Evolutionary conservation across 2,888 invertebrate species (phyloP).

Genomic region (Apantesis nais): DNA sequence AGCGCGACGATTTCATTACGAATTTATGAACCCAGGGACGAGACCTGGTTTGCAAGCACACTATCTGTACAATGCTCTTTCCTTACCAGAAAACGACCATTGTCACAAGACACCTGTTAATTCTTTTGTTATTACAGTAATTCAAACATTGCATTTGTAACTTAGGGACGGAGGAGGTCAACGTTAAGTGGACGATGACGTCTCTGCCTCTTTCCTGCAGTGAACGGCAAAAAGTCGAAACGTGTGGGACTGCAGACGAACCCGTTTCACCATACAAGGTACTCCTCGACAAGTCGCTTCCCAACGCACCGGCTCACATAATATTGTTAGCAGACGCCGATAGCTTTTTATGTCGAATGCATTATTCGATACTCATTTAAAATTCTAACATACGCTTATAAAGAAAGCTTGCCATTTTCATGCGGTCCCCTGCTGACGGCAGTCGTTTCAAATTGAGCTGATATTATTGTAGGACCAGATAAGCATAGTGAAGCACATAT

Average conservation of each 20-base stretch:
- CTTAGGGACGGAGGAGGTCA: slow-evolving; percentile 61
- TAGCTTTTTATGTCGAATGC: slow-evolving; percentile 85
- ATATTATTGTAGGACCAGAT: slow-evolving; percentile 32
- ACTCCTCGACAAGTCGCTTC: slow-evolving; percentile 78
- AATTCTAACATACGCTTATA: slow-evolving; percentile 85
- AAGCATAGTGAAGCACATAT: slow-evolving; percentile 37
- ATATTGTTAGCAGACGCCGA: slow-evolving; percentile 83
- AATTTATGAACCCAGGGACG: slow-evolving; percentile 72
- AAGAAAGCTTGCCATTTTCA: slow-evolving; percentile 83
- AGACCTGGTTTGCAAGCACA: slow-evolving; percentile 76
- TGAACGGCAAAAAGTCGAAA: slow-evolving; percentile 80
- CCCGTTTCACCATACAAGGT: slow-evolving; percentile 84
- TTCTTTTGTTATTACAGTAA: slow-evolving; percentile 55
- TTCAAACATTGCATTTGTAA: slow-evolving; percentile 35
- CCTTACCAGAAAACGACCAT: slow-evolving; percentile 63
- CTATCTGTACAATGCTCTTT: slow-evolving; percentile 77
- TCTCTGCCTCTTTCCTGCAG: slow-evolving; percentile 77
- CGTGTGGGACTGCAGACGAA: slow-evolving; percentile 84
- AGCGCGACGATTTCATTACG: slow-evolving; percentile 74
- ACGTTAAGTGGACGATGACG: slow-evolving; percentile 58
- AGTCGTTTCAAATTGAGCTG: slow-evolving; percentile 62
- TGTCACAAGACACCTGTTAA: slow-evolving; percentile 55
- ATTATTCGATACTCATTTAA: slow-evolving; percentile 86
- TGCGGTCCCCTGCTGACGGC: slow-evolving; percentile 76
- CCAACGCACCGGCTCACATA: slow-evolving; percentile 83